Conservation (phyloP, 2,888 invertebrate species). For the Mythimna impura region DNA sequence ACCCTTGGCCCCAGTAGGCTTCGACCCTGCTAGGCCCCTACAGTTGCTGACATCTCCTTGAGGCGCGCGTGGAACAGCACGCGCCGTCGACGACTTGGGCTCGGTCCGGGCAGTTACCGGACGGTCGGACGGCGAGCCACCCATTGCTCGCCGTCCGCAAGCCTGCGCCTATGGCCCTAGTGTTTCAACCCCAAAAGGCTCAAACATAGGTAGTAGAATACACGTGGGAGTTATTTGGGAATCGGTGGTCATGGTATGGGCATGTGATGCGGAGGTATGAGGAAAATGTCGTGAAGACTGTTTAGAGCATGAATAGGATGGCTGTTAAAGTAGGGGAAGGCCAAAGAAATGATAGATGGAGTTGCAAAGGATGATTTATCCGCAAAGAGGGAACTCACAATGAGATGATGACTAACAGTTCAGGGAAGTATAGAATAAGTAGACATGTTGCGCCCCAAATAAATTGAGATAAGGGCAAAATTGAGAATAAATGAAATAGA, state of each 20-base stretch:
- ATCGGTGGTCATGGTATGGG: background rate
- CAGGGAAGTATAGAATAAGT: background rate
- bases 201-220: constrained; percentile 1
- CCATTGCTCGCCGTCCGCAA: too few species aligned
- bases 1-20: too few species aligned
- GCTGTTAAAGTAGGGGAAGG: background rate
- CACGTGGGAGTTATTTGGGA: background rate
- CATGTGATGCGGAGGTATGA: background rate
- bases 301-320: background rate
- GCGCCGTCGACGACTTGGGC: too few species aligned
- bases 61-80: too few species aligned
- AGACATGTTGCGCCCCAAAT: background rate
- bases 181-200: too few species aligned
- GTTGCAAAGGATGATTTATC: background rate
- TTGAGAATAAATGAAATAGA: background rate
- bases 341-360: background rate
- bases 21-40: too few species aligned
- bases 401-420: background rate
- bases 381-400: background rate
- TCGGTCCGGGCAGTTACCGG: too few species aligned
- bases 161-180: too few species aligned
- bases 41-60: too few species aligned
- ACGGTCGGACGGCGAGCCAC: too few species aligned
- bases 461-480: background rate
- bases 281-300: background rate